Percentiles rank a stretch among this genome's conserved stretches.
Conservation (phyloP, 2,888 invertebrate genomes). For the Timema podura region DNA sequence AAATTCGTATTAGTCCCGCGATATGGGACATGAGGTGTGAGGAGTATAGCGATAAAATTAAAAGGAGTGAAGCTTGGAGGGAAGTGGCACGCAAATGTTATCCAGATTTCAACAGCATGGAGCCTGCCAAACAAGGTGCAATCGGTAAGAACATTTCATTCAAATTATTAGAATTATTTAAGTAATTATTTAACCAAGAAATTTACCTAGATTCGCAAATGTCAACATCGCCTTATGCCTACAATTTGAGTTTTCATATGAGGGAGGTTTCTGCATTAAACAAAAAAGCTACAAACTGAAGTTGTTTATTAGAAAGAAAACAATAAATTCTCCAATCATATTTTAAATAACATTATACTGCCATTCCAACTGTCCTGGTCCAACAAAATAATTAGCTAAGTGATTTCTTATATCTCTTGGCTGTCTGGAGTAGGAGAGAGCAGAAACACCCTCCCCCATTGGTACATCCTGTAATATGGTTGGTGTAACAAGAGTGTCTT, state of each 20-base stretch:
- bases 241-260: not conserved
- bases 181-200: not conserved
- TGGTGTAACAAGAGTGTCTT: slow-evolving; percentile 1
- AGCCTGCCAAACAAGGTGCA: not conserved
- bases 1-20: not conserved
- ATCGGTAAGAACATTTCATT: not conserved
- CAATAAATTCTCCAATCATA: not conserved
- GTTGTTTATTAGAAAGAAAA: too few species aligned
- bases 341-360: not conserved
- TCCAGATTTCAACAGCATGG: not conserved
- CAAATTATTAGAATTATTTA: not conserved
- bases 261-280: not conserved
- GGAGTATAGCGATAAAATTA: slow-evolving; percentile 7
- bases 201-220: slow-evolving; percentile 7
- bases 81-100: not conserved
- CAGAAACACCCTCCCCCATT: not conserved
- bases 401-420: not conserved
- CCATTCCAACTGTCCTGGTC: slow-evolving; percentile 3
- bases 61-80: slow-evolving; percentile 2
- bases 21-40: not conserved
- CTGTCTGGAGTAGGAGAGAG: too few species aligned
- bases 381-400: slow-evolving; percentile 5
- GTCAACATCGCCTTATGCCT: not conserved
- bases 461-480: slow-evolving; percentile 1
- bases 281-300: not conserved